A percentile compares a stretch with the other conserved stretches of the same genome.
Evolutionary conservation across 2,113 vertebrate genomes (phyloP).

Genomic region (Sciurus niger): DNA sequence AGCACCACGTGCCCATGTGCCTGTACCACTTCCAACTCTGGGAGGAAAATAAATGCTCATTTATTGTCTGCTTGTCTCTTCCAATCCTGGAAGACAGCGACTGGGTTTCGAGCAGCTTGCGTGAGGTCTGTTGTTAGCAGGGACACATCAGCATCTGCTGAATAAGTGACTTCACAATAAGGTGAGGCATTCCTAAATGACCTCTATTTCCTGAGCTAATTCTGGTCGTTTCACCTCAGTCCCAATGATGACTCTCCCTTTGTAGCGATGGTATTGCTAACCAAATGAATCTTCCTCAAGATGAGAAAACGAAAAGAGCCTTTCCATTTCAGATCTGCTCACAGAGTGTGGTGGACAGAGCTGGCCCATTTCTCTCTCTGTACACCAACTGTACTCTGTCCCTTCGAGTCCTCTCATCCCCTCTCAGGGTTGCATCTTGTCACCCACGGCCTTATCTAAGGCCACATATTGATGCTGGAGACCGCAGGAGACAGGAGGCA

Average conservation of each 20-base stretch:
- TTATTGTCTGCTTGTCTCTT: background rate
- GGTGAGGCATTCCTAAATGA: too few relatives aligned
- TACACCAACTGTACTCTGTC: background rate
- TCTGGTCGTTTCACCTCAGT: background rate
- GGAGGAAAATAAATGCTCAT: rapidly evolving
- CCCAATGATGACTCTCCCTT: background rate
- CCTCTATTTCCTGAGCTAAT: background rate
- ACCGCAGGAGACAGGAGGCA: background rate
- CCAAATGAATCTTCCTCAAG: background rate
- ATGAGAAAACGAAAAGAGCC: background rate
- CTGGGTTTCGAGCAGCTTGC: background rate
- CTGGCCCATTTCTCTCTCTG: background rate
- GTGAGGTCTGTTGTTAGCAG: background rate
- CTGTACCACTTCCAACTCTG: background rate
- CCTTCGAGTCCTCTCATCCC: background rate
- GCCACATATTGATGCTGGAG: background rate
- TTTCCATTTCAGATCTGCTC: background rate
- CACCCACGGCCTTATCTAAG: background rate
- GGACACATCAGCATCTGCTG: background rate
- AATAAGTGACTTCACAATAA: background rate
- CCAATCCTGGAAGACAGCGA: background rate
- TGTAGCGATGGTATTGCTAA: background rate
- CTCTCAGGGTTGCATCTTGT: background rate
- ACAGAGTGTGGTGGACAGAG: background rate
- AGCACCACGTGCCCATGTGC: rapidly evolving